Evolutionary conservation across 2,797 vertebrate genomes (phyloP), one percentile per base, ranked within the genome.

Genomic region (Cottoperca gobio): DNA sequence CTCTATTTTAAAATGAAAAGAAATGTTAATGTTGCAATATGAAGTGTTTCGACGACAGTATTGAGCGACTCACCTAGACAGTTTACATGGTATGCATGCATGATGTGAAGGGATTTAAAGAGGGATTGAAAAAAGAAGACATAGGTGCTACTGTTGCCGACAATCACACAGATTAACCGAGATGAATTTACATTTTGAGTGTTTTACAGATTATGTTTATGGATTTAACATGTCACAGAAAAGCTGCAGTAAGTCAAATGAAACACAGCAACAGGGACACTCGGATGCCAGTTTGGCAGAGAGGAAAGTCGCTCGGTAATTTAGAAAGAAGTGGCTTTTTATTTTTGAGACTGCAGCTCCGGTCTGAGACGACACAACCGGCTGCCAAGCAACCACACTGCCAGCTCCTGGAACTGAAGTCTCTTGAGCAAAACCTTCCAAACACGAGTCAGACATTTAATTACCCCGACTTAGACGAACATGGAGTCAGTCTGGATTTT

Each of bases 311-410:
- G 12, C 39, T 46, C 67, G 19, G 28, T 70, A 45, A 69, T 79
- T 75, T 73, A 24, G 71, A 78, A 65, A 21, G 50, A n/a, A 59
- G 24, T 54, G 71, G 70, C 70, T 76, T 87, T 70, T 58, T 85
- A 46, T 84, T 79, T 86, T 57, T 74, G 12, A 76, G 64, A 58
- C 83, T 72, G 74, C 70, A 84, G 83, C 71, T 83, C 69, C 43
- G 21, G 35, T 78, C 63, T 78, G 53, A 83, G 78, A 76, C 86
- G 49, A 76, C 70, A 87, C 79, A 81, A 81, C 68, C 13, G 80
- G 88, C 91, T 91, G 82, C 91, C 64, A 73, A 79, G 89, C 87
- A 90, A 92, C 90, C 61, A 28, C 64, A 53, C 67, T 28, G 55
- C 55, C 48, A 65, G 75, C 77, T 73, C 69, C 64, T 81, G 66